Conservation (phyloP, 2,113 vertebrate species). For the Furnarius figulus region DNA sequence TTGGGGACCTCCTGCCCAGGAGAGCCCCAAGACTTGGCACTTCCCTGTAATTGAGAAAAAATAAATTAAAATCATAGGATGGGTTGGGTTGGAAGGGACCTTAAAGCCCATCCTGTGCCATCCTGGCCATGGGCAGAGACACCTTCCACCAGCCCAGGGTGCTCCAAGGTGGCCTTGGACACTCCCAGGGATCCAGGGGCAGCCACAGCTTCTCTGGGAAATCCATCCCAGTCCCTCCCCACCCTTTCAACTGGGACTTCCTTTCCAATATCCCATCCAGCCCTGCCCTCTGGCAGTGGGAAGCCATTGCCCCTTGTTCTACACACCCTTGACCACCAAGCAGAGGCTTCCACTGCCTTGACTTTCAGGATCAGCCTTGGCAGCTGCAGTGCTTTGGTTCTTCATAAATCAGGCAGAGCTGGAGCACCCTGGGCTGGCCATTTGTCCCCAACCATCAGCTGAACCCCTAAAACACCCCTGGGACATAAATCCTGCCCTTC, state of each 20-base stretch:
- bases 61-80: too few relatives aligned
- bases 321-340: neutral
- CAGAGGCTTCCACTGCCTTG: neutral
- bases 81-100: neutral
- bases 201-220: neutral
- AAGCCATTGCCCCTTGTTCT: neutral
- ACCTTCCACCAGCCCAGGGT: neutral
- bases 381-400: neutral
- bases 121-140: neutral
- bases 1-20: neutral
- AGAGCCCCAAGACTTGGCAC: rapidly evolving
- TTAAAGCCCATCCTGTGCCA: neutral
- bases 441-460: neutral
- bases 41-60: neutral
- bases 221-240: rapidly evolving
- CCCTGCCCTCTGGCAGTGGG: neutral
- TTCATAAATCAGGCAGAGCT: neutral
- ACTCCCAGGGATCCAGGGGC: neutral
- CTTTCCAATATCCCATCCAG: neutral
- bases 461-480: neutral
- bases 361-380: neutral
- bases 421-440: neutral
- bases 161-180: neutral
- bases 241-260: neutral
- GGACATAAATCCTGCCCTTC: neutral